A percentile compares a stretch with the other conserved stretches of the same genome.
phyloP scores from a whole-genome alignment of 2,113 vertebrate species.

The Alosa alosa region DNA sequence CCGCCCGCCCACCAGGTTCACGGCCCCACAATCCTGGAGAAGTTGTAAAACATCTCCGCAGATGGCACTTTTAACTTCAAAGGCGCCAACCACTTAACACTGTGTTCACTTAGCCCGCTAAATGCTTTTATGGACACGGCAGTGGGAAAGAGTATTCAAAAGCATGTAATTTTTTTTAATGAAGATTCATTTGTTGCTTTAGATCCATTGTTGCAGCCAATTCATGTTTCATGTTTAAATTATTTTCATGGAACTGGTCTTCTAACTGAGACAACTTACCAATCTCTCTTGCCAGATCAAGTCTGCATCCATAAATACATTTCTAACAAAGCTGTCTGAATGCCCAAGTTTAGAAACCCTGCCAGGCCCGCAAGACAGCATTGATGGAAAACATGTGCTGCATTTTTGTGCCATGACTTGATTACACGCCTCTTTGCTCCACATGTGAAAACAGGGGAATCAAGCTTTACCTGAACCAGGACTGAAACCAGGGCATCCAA shows the following conservation, averaged over 20 bases:
- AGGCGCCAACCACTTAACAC: slow-evolving; percentile 34
- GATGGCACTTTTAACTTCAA: slow-evolving; percentile 54
- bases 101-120: slow-evolving; percentile 52
- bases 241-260: not conserved
- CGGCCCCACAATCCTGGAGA: slow-evolving; percentile 29
- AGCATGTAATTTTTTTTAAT: not conserved
- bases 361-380: slow-evolving; percentile 58
- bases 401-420: slow-evolving; percentile 73
- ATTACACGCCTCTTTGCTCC: slow-evolving; percentile 67
- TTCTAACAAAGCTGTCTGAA: slow-evolving; percentile 52
- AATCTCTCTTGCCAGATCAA: slow-evolving; percentile 66
- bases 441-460: slow-evolving; percentile 12
- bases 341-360: slow-evolving; percentile 65
- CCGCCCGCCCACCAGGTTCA: slow-evolving; percentile 35
- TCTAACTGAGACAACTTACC: slow-evolving; percentile 40
- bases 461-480: slow-evolving; percentile 27
- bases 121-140: slow-evolving; percentile 49
- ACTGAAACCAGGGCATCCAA: slow-evolving; percentile 29
- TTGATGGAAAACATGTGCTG: slow-evolving; percentile 72
- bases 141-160: not conserved
- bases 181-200: not conserved
- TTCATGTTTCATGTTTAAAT: not conserved
- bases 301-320: slow-evolving; percentile 32
- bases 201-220: not conserved
- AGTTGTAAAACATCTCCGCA: slow-evolving; percentile 57